phyloP scores from a whole-genome alignment of 2,797 vertebrate genomes.

The Sebastes taczanowskii region DNA sequence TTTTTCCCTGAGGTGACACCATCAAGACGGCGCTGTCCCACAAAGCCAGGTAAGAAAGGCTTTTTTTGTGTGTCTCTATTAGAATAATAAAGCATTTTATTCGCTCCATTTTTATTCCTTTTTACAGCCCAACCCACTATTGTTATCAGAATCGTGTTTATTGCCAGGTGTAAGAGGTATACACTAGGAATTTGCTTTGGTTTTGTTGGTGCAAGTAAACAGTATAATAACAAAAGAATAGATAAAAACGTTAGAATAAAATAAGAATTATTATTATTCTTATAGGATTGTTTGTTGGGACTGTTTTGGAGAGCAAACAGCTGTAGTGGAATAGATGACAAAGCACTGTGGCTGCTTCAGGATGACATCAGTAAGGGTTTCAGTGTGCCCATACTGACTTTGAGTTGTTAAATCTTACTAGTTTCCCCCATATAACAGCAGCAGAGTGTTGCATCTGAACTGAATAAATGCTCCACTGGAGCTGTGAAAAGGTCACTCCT shows the following conservation, averaged over 20 bases:
- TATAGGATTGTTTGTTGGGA: neutral
- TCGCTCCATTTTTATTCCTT: neutral
- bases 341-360: neutral
- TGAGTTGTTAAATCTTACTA: neutral
- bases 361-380: neutral
- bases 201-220: too few relatives aligned
- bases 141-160: neutral
- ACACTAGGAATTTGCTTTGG: neutral
- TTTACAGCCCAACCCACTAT: neutral
- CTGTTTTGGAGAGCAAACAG: neutral
- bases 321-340: neutral
- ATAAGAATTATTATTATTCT: neutral
- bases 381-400: neutral
- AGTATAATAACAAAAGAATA: too few relatives aligned
- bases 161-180: too few relatives aligned
- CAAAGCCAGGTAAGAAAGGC: constrained; percentile 67
- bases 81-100: neutral
- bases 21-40: constrained; percentile 68
- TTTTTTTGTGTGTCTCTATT: neutral
- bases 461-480: constrained; percentile 30
- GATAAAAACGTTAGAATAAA: too few relatives aligned
- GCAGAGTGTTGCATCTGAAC: constrained; percentile 19
- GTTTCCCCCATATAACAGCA: constrained; percentile 18
- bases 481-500: constrained; percentile 59
- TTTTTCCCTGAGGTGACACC: constrained; percentile 54